Percentiles rank a stretch among this genome's conserved stretches.
Evolutionary conservation across 2,888 invertebrate species (phyloP).

Genomic region (Drosophila fulvimacula): DNA sequence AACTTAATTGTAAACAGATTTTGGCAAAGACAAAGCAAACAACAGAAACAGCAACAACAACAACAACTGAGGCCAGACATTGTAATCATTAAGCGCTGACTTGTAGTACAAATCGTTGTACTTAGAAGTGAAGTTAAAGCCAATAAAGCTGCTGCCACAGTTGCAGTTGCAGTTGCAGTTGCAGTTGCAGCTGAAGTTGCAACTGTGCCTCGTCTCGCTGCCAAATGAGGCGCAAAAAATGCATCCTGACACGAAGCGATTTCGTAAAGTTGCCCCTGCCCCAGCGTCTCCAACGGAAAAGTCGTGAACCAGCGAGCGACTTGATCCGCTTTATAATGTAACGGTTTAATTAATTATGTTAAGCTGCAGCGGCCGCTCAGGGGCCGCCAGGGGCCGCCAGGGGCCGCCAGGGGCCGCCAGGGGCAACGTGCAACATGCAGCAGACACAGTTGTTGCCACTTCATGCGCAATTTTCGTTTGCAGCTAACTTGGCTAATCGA

Average conservation of each 20-base stretch:
- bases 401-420: too few relatives aligned
- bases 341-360: constrained; percentile 85
- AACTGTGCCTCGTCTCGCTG: constrained; percentile 41
- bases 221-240: constrained; percentile 79
- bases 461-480: constrained; percentile 79
- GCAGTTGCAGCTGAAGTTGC: constrained; percentile 20
- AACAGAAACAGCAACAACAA: constrained; percentile 42
- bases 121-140: constrained; percentile 74
- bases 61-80: constrained; percentile 60
- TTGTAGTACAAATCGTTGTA: constrained; percentile 80
- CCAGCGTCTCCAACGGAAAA: constrained; percentile 30
- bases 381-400: too few relatives aligned
- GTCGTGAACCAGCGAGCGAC: constrained; percentile 75
- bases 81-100: constrained; percentile 78
- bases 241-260: constrained; percentile 80
- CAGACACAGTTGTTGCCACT: constrained; percentile 73
- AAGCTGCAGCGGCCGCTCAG: constrained; percentile 53
- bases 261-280: constrained; percentile 42
- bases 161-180: constrained; percentile 27
- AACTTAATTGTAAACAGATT: constrained; percentile 77
- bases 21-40: constrained; percentile 58
- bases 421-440: constrained; percentile 40
- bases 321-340: constrained; percentile 83
- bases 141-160: constrained; percentile 63
- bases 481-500: constrained; percentile 74